Conservation (phyloP, 2,888 invertebrate species). For the Hartigia nigra region DNA sequence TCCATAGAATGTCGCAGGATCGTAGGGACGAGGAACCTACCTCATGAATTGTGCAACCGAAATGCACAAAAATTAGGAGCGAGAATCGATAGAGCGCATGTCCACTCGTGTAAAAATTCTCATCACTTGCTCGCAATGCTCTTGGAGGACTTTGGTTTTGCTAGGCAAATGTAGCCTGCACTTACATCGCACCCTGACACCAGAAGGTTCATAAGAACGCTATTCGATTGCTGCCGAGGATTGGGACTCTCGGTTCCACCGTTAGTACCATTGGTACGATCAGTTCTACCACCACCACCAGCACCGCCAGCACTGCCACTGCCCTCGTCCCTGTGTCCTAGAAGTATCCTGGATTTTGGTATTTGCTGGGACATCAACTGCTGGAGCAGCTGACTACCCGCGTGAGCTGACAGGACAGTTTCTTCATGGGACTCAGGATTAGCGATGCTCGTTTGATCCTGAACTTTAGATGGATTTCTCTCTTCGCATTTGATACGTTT, state of each 20-base stretch:
- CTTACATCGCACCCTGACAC: constrained; percentile 95
- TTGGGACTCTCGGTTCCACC: constrained; percentile 21
- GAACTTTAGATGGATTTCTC: constrained; percentile 16
- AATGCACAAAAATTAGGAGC: not conserved
- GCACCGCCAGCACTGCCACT: constrained; percentile 25
- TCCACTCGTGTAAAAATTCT: not conserved
- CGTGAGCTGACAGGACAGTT: constrained; percentile 19
- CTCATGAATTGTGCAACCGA: not conserved
- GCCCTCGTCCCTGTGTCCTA: constrained; percentile 10
- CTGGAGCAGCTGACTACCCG: constrained; percentile 68
- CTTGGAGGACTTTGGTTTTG: constrained; percentile 63
- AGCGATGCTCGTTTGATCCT: constrained; percentile 5
- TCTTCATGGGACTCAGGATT: not conserved
- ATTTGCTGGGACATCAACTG: constrained; percentile 69
- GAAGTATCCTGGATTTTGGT: constrained; percentile 1
- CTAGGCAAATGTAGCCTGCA: constrained; percentile 90
- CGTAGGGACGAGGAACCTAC: not conserved
- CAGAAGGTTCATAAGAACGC: constrained; percentile 93
- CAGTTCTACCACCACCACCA: constrained; percentile 20
- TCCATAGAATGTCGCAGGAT: not conserved
- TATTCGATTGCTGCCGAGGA: constrained; percentile 72
- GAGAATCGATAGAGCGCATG: not conserved
- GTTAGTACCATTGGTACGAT: constrained; percentile 19
- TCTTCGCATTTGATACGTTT: constrained; percentile 56
- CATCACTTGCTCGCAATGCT: constrained; percentile 58